Base-by-base conservation (phyloP, 30 jellyfish, hydroid and myxozoan species). In the Phacellophora camtschatica region DNA sequence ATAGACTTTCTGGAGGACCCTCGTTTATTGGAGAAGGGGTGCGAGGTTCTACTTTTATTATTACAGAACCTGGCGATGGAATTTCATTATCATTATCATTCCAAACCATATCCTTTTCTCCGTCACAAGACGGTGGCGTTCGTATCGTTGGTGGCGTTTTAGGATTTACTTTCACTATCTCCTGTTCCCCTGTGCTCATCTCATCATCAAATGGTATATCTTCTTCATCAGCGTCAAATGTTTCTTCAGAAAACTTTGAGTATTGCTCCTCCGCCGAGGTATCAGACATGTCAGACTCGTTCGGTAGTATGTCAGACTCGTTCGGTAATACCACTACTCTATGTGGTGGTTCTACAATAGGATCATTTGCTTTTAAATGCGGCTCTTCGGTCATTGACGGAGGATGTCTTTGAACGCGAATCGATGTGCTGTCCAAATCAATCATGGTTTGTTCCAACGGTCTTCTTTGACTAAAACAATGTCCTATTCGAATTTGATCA, bases 11-110 rank as follows among this genome's bases (percentile, higher is more conserved):
- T 33, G 74, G 15, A 0, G 39, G 64, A n/a, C 31, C 74, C 20
- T 73, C 91, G 6, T 20, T 69, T 0, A 80, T 56, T 4, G 91
- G 91, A 9, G 91, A 80, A 1, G 91, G 91, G 6, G 91, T 80
- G 19, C 91, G 66, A 13, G 91, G 91, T 66, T 80, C 91, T 1
- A 80, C 84, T 65, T 80, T 80, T 30, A 80, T 80, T 12, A 80
- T 80, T 32, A 80, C 91, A 5, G 91, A 80, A 45, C 28, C 34
- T 1, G 91, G 91, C 11, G 91, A 80, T 12, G 36, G 77, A n/a
- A 75, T 49, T 74, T 49, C 84, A 4, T 34, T 29, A 1, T 80
- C 49, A 18, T 39, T 66, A 25, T 33, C 79, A 62, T 51, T 28
- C 91, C 84, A 55, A n/a, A 20, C 53, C 65, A n/a, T 37, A 31